Percentiles rank a stretch among this genome's conserved stretches.
Conservation (phyloP, 2,888 invertebrate species). For the Laspeyria flexula region DNA sequence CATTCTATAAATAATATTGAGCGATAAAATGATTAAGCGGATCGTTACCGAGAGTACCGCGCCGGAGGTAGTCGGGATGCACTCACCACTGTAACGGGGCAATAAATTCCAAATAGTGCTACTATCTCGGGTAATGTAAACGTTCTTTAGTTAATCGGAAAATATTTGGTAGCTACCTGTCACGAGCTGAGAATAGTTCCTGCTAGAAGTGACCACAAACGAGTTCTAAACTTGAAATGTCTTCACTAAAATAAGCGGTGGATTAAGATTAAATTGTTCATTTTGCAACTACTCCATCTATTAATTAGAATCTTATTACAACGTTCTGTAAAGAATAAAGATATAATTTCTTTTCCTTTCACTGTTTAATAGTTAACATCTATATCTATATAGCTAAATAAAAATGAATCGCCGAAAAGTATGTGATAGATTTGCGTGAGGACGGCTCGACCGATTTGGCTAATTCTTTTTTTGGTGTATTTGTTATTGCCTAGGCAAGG, state of each 20-base stretch:
- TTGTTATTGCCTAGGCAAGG: too few species aligned
- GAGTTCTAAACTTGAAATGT: neutral
- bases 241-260: neutral
- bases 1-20: neutral
- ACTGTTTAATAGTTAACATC: too few species aligned
- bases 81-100: slow-evolving; percentile 72
- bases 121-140: slow-evolving; percentile 73
- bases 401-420: too few species aligned
- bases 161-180: slow-evolving; percentile 63
- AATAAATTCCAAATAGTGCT: slow-evolving; percentile 77
- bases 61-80: slow-evolving; percentile 60
- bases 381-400: too few species aligned
- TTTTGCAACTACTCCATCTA: too few species aligned
- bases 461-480: too few species aligned
- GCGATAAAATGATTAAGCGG: slow-evolving; percentile 13
- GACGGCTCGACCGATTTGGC: too few species aligned
- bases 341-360: too few species aligned
- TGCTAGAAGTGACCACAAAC: slow-evolving; percentile 14
- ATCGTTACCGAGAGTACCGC: slow-evolving; percentile 48
- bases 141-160: slow-evolving; percentile 73
- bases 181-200: slow-evolving; percentile 21
- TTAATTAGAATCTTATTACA: neutral
- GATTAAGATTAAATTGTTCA: neutral
- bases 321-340: too few species aligned
- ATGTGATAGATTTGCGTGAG: too few species aligned